Evolutionary conservation across 2,113 vertebrate genomes (phyloP).

Genomic region (Brienomyrus brachyistius): DNA sequence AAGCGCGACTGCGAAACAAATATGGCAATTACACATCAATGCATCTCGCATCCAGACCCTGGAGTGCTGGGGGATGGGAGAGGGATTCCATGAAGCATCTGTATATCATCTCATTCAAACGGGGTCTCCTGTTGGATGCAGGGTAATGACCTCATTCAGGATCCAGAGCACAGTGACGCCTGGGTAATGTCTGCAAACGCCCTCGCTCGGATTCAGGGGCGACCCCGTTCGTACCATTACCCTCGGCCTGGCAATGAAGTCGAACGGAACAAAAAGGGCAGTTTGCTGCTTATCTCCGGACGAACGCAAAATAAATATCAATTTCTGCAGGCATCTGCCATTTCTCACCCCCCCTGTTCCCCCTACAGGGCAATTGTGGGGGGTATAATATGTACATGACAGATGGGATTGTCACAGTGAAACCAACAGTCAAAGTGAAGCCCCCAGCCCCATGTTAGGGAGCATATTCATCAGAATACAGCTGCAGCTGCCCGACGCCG

Average conservation of each 20-base stretch:
- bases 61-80: not conserved
- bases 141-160: slow-evolving; percentile 18
- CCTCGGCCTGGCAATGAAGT: not conserved
- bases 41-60: not conserved
- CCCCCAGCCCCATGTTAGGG: not conserved
- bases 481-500: not conserved
- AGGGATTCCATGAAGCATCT: not conserved
- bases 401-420: slow-evolving; percentile 3
- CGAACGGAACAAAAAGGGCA: not conserved
- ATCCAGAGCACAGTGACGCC: not conserved
- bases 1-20: not conserved
- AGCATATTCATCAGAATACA: not conserved
- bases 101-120: slow-evolving; percentile 2
- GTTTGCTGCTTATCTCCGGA: not conserved
- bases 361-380: not conserved
- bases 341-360: not conserved
- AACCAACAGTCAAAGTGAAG: not conserved
- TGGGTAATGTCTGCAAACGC: slow-evolving; percentile 16
- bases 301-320: slow-evolving; percentile 9
- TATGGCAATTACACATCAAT: slow-evolving; percentile 1
- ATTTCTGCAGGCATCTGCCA: not conserved
- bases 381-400: not conserved
- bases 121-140: not conserved
- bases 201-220: not conserved
- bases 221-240: not conserved